A percentile compares a stretch with the other conserved stretches of the same genome.
These are phyloP conservation scores for Drosophila demipolita DNA, from an alignment of 2,888 invertebrate genomes.

Conservation along the genomic window DNA sequence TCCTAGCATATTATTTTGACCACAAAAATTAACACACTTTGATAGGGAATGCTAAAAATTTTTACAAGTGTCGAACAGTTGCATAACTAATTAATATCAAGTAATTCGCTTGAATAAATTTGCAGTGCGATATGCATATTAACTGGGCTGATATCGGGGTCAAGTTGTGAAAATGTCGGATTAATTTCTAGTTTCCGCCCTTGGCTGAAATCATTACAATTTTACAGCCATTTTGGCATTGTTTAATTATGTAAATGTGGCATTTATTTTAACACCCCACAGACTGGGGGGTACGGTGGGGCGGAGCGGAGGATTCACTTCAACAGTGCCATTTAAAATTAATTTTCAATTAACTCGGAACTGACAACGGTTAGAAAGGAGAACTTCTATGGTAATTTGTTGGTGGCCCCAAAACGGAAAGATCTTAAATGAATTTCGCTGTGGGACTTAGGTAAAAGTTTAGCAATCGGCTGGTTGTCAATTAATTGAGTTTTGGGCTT, in stretches of 20 bases:
- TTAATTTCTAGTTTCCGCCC: slow-evolving; percentile 33
- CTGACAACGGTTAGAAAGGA: slow-evolving; percentile 7
- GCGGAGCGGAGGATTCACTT: slow-evolving; percentile 30
- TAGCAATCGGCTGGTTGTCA: slow-evolving; percentile 26
- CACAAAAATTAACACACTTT: neutral
- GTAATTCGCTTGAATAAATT: neutral
- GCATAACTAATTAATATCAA: slow-evolving; percentile 4
- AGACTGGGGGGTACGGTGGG: neutral
- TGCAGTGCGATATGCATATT: neutral
- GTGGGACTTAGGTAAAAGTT: slow-evolving; percentile 34
- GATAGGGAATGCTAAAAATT: neutral
- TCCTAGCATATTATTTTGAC: neutral
- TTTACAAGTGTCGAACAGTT: neutral
- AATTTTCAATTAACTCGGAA: slow-evolving; percentile 74
- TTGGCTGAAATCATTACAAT: slow-evolving; percentile 42
- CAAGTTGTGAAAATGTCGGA: slow-evolving; percentile 22
- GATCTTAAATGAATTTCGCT: slow-evolving; percentile 36
- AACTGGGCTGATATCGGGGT: neutral
- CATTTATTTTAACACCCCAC: slow-evolving; percentile 45
- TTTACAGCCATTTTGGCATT: slow-evolving; percentile 57
- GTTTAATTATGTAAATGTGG: slow-evolving; percentile 71
- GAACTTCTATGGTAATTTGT: slow-evolving; percentile 34
- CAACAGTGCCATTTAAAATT: slow-evolving; percentile 71
- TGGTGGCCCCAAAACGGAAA: slow-evolving; percentile 12
- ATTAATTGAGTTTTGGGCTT: slow-evolving; percentile 62